Base-by-base conservation (phyloP, 2,797 vertebrate species). In the Pygocentrus nattereri region DNA sequence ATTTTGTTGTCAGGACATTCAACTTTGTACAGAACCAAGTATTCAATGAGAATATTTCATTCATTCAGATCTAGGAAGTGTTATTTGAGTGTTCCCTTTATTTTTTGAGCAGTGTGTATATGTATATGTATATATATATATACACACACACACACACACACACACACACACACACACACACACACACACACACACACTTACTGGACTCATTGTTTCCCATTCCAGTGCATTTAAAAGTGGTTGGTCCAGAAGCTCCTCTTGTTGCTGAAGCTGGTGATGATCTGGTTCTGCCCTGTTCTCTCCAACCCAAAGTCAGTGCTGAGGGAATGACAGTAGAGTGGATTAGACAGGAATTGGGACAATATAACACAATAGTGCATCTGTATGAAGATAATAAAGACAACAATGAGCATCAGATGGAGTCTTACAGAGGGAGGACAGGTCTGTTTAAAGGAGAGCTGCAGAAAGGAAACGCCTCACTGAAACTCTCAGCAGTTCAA, bases 401-500 rank as follows among this genome's bases (percentile, higher is more conserved):
- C 8, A 49, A 19, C 10, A 61, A 44, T 13, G 47, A 74, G 2
- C 2, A 0, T 0, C 78, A 86, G 23, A 27, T 76, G 1, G 0
- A n/a, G 16, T 12, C 25, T 0, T 90, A 85, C 12, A 0, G 1
- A 0, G 86, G 73, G 5, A 85, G 90, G 61, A 80, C 87, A 0
- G 47, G 62, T 2, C 59, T 90, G 61, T 90, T 87, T 19, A 38
- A 0, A 1, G 23, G 23, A 25, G 78, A 85, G 16, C 65, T 92
- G 4, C 52, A 15, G n/a, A 19, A 62, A 7, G 91, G 91, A 18
- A 86, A 91, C 0, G 0, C 90, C 41, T 91, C 90, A 56, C 78
- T 91, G 34, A 82, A 86, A 69, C 82, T 91, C 31, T 83, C 69
- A 44, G 73, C 76, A 0, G 58, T 86, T 7, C 34, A 12, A 1